These are phyloP conservation scores for Eupithecia insigniata DNA, from an alignment of 2,888 invertebrate genomes.

Conservation along the genomic window DNA sequence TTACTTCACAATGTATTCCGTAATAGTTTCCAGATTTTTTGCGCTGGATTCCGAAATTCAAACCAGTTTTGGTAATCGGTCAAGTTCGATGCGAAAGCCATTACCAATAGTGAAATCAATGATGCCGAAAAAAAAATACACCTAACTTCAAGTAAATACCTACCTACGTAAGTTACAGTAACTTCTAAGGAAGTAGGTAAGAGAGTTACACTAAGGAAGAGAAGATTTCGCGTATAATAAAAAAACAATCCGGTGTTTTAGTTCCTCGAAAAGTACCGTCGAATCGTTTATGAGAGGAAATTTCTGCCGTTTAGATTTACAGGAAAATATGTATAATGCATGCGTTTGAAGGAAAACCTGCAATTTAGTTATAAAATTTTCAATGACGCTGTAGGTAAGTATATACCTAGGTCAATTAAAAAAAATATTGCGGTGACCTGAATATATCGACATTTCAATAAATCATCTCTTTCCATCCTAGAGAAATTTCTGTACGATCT, in stretches of 20 bases:
- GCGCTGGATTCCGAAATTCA: slow-evolving; percentile 43
- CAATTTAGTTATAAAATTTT: background rate
- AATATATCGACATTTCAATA: background rate
- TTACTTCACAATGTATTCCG: slow-evolving; percentile 18
- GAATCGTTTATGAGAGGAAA: background rate
- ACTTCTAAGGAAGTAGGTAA: background rate
- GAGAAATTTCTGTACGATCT: background rate
- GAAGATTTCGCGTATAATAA: background rate
- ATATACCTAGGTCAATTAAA: background rate
- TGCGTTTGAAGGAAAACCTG: slow-evolving; percentile 1
- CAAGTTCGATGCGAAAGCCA: slow-evolving; percentile 49
- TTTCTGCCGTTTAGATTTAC: background rate
- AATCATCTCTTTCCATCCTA: background rate
- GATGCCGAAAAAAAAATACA: background rate
- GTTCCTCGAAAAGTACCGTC: background rate
- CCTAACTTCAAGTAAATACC: background rate
- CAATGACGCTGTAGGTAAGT: no score
- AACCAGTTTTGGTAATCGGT: slow-evolving; percentile 53
- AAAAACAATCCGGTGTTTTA: background rate
- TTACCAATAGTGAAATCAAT: background rate
- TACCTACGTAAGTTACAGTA: background rate
- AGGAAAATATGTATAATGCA: background rate
- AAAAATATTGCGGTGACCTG: background rate
- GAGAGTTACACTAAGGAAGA: background rate
- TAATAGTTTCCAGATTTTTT: slow-evolving; percentile 42